Evolutionary conservation across 2,113 vertebrate genomes (phyloP).

Genomic region (Paramisgurnus dabryanus): DNA sequence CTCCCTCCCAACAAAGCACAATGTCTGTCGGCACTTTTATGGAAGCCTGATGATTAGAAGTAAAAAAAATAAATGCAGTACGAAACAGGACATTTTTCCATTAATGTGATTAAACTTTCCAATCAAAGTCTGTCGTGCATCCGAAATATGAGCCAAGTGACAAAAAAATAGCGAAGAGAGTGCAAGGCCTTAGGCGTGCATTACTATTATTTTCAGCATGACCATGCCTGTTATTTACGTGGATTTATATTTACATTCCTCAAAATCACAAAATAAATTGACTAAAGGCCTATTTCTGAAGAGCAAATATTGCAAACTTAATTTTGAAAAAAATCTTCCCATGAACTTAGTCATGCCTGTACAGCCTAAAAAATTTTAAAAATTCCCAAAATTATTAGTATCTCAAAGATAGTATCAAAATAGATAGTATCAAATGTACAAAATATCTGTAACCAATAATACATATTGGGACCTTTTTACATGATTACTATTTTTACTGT

Average conservation of each 20-base stretch:
- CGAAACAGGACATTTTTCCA: conserved; percentile 49
- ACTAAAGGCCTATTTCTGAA: not conserved
- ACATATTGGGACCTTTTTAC: no score
- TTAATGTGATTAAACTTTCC: conserved; percentile 33
- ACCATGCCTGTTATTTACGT: conserved; percentile 34
- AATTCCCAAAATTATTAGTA: no score
- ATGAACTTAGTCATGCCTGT: no score
- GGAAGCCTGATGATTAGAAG: conserved; percentile 48
- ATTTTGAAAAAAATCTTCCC: no score
- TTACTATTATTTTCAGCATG: conserved; percentile 27
- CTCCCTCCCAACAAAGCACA: conserved; percentile 37
- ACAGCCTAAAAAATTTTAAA: no score
- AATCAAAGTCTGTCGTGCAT: conserved; percentile 42
- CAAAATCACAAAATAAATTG: not conserved
- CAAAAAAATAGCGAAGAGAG: conserved; percentile 19
- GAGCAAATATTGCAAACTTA: no score
- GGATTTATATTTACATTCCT: conserved; percentile 23
- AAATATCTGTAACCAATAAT: no score
- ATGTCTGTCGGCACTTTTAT: conserved; percentile 39
- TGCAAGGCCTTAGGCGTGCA: conserved; percentile 12
- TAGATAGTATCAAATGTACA: no score
- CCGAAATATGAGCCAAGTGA: conserved; percentile 47
- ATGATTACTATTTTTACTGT: no score
- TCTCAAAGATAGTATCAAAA: no score
- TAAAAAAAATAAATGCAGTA: conserved; percentile 26